Evolutionary conservation across 1,140 invertebrate species (phyloP), one percentile per base, ranked within the genome.

Genomic region (Samia ricini): DNA sequence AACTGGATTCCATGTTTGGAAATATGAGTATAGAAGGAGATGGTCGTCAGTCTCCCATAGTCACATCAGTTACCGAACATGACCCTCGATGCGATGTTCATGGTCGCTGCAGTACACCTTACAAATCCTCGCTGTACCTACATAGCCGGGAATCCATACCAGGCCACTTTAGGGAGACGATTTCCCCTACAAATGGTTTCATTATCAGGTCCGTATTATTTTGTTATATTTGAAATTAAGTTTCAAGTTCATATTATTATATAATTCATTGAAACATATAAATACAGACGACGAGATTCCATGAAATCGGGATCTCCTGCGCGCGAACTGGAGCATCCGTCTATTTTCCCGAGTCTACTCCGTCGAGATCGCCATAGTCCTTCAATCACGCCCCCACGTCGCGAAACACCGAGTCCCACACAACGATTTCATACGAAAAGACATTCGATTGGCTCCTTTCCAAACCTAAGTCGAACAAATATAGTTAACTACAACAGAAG

Each of bases 1-100:
- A 94, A 49, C 79, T 95, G 69, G 94, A 95, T 76, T 94, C 93
- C 0, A 91, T 96, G 61, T 95, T 96, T 81, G 91, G 92, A 29
- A 93, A 93, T 69, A 91, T 94, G 42, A 93, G 91, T 73, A 68
- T 95, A 57, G 93, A 94, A 20, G 81, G 85, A 60, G 79, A 81
- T 70, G 87, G 79, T 33, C 83, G 77, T 55, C 81, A 80, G 67
- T 83, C 77, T 23, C 90, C 91, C 19, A 85, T 92, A 51, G 80
- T 91, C 36, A 88, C 83, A 66, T 86, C 92, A 2, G 91, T 92
- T 61, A 86, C 93, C 15, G 93, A 94, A 75, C 83, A 91, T 50
- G 92, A 93, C 69, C 85, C 90, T 24, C 91, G 92, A 55, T 95
- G 94, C 72, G 93, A 95, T 61, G 92, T 95, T n/a, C 94, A 95